Conservation (phyloP, 2,113 vertebrate genomes). For the Lycocorax pyrrhopterus region DNA sequence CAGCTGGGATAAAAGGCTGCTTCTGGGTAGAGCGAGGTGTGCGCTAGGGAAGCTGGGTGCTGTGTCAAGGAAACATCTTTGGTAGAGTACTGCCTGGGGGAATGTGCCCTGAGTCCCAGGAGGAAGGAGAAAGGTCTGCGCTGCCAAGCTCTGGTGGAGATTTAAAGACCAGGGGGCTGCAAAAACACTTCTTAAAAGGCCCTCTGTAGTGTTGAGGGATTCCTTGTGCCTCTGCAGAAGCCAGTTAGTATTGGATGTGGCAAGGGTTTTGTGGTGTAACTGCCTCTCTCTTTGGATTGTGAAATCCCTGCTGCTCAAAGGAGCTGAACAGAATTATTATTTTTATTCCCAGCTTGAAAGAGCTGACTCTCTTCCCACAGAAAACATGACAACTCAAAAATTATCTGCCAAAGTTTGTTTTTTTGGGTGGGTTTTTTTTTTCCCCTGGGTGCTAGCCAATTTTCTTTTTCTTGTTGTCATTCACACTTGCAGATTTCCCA, state of each 20-base stretch:
- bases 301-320: neutral
- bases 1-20: neutral
- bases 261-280: neutral
- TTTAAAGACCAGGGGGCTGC: neutral
- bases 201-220: neutral
- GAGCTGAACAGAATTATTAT: neutral
- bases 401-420: neutral
- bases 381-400: conserved; percentile 49
- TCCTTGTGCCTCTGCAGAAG: neutral
- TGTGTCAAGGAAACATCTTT: neutral
- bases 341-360: neutral
- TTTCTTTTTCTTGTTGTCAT: conserved; percentile 13
- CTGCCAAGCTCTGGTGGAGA: neutral
- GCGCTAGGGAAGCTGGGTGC: neutral
- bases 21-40: neutral
- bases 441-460: neutral
- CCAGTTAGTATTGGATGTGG: neutral
- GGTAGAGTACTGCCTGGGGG: neutral
- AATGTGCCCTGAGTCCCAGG: neutral
- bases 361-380: conserved; percentile 11
- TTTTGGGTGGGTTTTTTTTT: fast-evolving
- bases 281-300: neutral
- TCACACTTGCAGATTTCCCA: conserved; percentile 13
- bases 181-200: neutral
- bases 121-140: neutral